Evolutionary conservation across 2,113 vertebrate genomes (phyloP).

Genomic region (Rana temporaria): DNA sequence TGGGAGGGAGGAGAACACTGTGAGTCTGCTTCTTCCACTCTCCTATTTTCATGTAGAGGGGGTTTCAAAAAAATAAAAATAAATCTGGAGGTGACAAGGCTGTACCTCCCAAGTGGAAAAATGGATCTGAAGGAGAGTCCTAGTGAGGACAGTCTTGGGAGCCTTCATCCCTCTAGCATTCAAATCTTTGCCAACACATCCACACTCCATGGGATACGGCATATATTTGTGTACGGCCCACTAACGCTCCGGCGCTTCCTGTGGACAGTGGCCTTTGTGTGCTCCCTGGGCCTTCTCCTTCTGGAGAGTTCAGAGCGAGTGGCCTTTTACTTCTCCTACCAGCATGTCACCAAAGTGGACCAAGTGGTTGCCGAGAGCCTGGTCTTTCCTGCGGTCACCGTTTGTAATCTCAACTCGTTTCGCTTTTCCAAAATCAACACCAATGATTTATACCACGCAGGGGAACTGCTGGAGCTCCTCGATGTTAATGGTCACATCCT

Average conservation of each 20-base stretch:
- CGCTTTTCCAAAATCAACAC: slow-evolving; percentile 92
- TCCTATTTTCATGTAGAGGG: slow-evolving; percentile 61
- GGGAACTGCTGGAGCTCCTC: slow-evolving; percentile 91
- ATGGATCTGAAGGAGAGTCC: slow-evolving; percentile 96
- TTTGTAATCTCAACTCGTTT: slow-evolving; percentile 95
- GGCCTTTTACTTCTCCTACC: slow-evolving; percentile 94
- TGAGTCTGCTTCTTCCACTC: slow-evolving; percentile 25
- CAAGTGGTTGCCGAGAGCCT: slow-evolving; percentile 91
- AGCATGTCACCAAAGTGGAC: slow-evolving; percentile 93
- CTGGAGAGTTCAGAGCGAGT: slow-evolving; percentile 91
- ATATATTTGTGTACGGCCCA: slow-evolving; percentile 87
- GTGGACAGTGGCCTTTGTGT: slow-evolving; percentile 89
- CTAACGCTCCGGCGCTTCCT: slow-evolving; percentile 85
- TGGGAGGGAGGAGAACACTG: slow-evolving; percentile 40
- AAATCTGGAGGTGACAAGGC: slow-evolving; percentile 65
- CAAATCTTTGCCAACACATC: slow-evolving; percentile 90
- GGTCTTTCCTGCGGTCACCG: slow-evolving; percentile 92
- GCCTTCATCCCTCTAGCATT: slow-evolving; percentile 87
- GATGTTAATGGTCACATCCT: slow-evolving; percentile 92
- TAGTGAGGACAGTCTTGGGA: slow-evolving; percentile 85
- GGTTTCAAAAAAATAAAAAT: slow-evolving; percentile 56
- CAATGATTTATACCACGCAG: slow-evolving; percentile 95
- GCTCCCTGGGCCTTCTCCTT: slow-evolving; percentile 87
- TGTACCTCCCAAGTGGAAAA: slow-evolving; percentile 65
- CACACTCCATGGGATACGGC: slow-evolving; percentile 92